Evolutionary conservation across 1,140 invertebrate genomes (phyloP).

Genomic region (Leptopilina boulardi): DNA sequence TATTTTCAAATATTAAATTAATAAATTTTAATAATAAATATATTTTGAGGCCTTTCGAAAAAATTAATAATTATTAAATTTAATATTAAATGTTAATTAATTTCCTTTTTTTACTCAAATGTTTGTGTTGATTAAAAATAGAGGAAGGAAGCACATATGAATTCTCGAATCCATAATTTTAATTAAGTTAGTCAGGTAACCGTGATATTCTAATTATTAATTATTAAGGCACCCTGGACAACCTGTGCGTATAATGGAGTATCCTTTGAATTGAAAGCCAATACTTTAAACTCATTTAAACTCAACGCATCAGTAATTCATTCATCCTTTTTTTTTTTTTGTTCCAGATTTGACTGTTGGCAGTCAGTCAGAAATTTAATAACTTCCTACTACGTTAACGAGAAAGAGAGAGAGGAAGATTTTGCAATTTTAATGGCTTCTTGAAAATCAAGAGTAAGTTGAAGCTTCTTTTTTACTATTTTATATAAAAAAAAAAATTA

Average conservation of each 20-base stretch:
- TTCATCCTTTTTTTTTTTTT: not conserved
- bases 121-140: not conserved
- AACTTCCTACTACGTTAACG: not conserved
- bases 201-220: slow-evolving; percentile 15
- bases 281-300: slow-evolving; percentile 32
- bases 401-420: not conserved
- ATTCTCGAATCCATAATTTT: not conserved
- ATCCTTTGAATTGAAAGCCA: slow-evolving; percentile 3
- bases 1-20: too few relatives aligned
- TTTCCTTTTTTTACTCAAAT: not conserved
- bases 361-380: slow-evolving; percentile 28
- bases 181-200: slow-evolving; percentile 10
- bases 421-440: slow-evolving; percentile 6
- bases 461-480: not conserved
- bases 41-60: too few relatives aligned
- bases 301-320: slow-evolving; percentile 14
- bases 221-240: slow-evolving; percentile 19
- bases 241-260: slow-evolving; percentile 14
- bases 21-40: too few relatives aligned
- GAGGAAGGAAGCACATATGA: not conserved
- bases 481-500: not conserved
- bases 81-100: too few relatives aligned
- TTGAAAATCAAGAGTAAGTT: slow-evolving; percentile 18
- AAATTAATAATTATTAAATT: too few relatives aligned
- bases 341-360: slow-evolving; percentile 24